phyloP scores from a whole-genome alignment of 37 sponge, comb jelly and placozoan genomes.

The Halichondria panicea region DNA sequence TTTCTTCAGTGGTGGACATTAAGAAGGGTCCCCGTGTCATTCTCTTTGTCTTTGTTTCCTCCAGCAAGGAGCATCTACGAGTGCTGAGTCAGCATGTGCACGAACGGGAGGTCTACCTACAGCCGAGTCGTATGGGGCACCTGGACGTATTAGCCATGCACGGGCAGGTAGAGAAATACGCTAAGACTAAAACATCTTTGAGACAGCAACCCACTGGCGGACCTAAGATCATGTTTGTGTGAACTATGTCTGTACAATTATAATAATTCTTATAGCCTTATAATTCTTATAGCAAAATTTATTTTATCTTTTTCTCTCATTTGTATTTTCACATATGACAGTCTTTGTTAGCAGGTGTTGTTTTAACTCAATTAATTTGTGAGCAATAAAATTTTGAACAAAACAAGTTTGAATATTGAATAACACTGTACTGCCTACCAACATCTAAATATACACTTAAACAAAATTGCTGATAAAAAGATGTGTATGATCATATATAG shows the following conservation, averaged over 20 bases:
- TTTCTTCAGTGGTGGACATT: background rate
- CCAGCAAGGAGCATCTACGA: constrained; percentile 41
- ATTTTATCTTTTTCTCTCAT: background rate
- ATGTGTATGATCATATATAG: background rate
- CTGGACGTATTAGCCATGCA: constrained; percentile 23
- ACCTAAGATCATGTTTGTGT: constrained; percentile 39
- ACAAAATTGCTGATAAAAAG: background rate
- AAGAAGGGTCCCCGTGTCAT: background rate
- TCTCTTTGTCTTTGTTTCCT: background rate
- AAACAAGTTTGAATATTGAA: background rate
- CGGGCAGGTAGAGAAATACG: constrained; percentile 21
- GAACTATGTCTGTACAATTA: background rate
- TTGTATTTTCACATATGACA: background rate
- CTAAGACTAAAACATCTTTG: constrained; percentile 15
- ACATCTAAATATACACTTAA: no score
- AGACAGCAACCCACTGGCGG: constrained; percentile 20
- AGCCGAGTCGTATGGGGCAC: background rate
- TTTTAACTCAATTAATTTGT: no score
- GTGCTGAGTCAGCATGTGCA: constrained; percentile 43
- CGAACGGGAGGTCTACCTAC: constrained; percentile 43
- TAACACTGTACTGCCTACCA: background rate
- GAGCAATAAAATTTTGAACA: no score
- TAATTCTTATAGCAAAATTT: background rate
- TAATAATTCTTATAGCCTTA: background rate
- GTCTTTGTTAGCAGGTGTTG: background rate